phyloP scores from a whole-genome alignment of 2,113 vertebrate genomes.

The Pagrus major region DNA sequence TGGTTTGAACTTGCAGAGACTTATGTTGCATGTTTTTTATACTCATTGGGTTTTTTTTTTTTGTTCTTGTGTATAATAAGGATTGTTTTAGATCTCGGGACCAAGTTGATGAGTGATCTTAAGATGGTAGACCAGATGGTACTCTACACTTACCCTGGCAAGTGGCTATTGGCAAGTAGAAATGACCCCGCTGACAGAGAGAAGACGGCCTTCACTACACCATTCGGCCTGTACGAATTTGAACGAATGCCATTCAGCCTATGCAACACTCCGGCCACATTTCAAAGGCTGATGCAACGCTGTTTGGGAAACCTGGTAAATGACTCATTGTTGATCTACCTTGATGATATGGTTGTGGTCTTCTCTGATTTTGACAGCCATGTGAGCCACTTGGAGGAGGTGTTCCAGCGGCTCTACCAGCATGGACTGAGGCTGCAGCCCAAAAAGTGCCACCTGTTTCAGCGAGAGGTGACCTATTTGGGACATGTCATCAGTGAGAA shows the following conservation, averaged over 20 bases:
- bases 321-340: slow-evolving; percentile 1
- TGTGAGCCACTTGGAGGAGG: slow-evolving; percentile 1
- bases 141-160: slow-evolving; percentile 16
- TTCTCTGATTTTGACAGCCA: slow-evolving; percentile 27
- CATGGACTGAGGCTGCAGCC: slow-evolving; percentile 36
- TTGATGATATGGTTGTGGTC: slow-evolving; percentile 34
- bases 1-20: too few relatives aligned
- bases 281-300: slow-evolving; percentile 39
- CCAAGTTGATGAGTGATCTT: too few relatives aligned
- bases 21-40: too few relatives aligned
- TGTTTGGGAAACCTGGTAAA: slow-evolving; percentile 27
- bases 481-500: slow-evolving; percentile 7
- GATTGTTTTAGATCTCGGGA: too few relatives aligned
- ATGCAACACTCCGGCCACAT: background rate
- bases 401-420: background rate
- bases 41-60: too few relatives aligned
- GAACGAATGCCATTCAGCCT: too few relatives aligned
- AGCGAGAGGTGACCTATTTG: background rate
- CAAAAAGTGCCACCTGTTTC: slow-evolving; percentile 23
- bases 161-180: slow-evolving; percentile 39
- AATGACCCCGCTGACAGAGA: slow-evolving; percentile 11
- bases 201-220: slow-evolving; percentile 15
- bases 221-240: too few relatives aligned
- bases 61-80: too few relatives aligned
- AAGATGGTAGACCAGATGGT: too few relatives aligned